phyloP scores from a whole-genome alignment of 1,140 invertebrate genomes.

The Caenorhabditis inopinata region DNA sequence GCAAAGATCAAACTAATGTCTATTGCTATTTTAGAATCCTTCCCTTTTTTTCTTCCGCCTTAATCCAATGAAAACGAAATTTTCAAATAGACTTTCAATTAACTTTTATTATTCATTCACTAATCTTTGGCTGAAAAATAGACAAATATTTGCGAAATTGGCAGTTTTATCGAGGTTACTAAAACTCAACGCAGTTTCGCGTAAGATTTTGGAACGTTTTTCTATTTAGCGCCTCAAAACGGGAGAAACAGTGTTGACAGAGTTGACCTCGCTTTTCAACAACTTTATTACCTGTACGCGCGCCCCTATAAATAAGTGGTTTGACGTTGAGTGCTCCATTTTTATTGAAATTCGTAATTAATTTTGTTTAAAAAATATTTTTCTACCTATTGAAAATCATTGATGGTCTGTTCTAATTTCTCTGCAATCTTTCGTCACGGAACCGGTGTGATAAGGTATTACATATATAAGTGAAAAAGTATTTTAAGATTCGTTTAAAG shows the following conservation, averaged over 20 bases:
- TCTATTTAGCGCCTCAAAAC: neutral
- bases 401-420: neutral
- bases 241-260: neutral
- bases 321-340: neutral
- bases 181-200: neutral
- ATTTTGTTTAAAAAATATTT: neutral
- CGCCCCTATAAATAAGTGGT: neutral
- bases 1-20: neutral
- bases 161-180: neutral
- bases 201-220: neutral
- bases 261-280: neutral
- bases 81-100: neutral
- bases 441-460: neutral
- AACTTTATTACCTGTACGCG: neutral
- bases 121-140: neutral
- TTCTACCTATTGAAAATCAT: neutral
- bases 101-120: neutral
- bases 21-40: neutral
- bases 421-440: neutral
- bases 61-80: neutral
- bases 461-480: no score
- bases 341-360: neutral
- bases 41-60: neutral
- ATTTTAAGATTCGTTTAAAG: no score
- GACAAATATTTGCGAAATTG: slow-evolving; percentile 20